phyloP scores from a whole-genome alignment of 2,888 invertebrate species.

The Campoplex capitator region DNA sequence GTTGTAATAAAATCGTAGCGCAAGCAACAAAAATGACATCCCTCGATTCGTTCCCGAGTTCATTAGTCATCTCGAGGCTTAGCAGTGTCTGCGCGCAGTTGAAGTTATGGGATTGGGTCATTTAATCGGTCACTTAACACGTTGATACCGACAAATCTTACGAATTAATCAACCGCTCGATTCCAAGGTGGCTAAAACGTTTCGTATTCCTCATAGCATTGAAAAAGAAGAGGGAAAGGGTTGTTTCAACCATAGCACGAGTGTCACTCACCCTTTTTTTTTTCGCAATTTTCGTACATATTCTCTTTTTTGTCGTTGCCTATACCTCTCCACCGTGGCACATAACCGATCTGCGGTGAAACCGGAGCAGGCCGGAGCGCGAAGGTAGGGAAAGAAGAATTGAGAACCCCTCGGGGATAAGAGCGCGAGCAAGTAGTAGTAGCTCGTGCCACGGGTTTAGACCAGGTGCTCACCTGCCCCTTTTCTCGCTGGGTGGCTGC shows the following conservation, averaged over 20 bases:
- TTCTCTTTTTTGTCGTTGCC: background rate
- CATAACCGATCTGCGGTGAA: background rate
- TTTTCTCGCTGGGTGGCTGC: slow-evolving; percentile 79
- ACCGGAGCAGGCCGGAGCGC: background rate
- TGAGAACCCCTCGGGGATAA: slow-evolving; percentile 76
- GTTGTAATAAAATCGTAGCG: background rate
- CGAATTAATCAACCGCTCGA: slow-evolving; percentile 59
- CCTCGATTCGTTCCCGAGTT: background rate
- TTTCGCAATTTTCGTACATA: slow-evolving; percentile 22
- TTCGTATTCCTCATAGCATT: background rate
- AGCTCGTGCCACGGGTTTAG: slow-evolving; percentile 78
- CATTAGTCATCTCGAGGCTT: background rate
- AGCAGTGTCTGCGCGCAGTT: background rate
- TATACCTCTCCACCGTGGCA: slow-evolving; percentile 13
- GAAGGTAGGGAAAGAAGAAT: slow-evolving; percentile 29
- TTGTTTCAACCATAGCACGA: slow-evolving; percentile 10
- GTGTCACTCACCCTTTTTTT: slow-evolving; percentile 16
- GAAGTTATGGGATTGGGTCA: background rate
- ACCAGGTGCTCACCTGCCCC: slow-evolving; percentile 84
- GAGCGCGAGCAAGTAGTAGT: slow-evolving; percentile 75
- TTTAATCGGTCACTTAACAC: slow-evolving; percentile 45
- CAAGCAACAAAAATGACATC: background rate
- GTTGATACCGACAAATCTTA: slow-evolving; percentile 53
- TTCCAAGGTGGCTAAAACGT: slow-evolving; percentile 14
- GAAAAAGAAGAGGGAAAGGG: background rate